Base-by-base conservation (phyloP, 23 tunicate species). In the Pegea sp. region DNA sequence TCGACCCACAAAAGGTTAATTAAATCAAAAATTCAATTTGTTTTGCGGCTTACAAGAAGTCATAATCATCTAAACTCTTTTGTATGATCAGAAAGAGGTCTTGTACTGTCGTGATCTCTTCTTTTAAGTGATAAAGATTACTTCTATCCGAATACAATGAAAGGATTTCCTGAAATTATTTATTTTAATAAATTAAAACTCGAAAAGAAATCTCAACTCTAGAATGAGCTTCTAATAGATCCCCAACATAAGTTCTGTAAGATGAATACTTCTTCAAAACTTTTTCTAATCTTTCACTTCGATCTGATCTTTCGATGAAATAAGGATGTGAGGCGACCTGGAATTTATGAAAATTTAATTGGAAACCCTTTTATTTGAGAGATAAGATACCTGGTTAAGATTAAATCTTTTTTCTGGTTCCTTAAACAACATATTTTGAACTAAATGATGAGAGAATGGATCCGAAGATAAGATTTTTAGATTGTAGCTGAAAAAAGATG, bases 391-490 rank as follows among this genome's bases (percentile, higher is more conserved):
- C 64, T 81, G 56, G 24, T 30, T 28, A 19, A 72, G 48, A 1
- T 33, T 55, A 19, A 68, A 34, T 13, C 95, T 62, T 44, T 84
- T 73, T 49, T 68, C 70, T 16, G 84, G 62, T 46, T 84, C 86
- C 48, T 84, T 84, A 21, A n/a, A 55, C 4, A 84, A 52, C 76
- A 74, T 74, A 42, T 62, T 49, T 42, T 52, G 48, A 5, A 84
- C 44, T 27, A 84, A 29, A 46, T 84, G 86, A 33, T 74, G 77
- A 4, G 95, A 54, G 16, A 72, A 57, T 7, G 95, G 71, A 44
- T 84, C 71, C 11, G 13, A 11, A 2, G 58, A 22, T 2, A 84
- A 22, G 22, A 51, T 5, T 43, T 62, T 63, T 63, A 84, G 56
- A 44, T 63, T 84, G 49, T 60, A 84, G 27, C 75, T 72, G 56